These are phyloP conservation scores for Oscheius myriophilus DNA, from an alignment of 2,888 invertebrate genomes.

Conservation along the genomic window DNA sequence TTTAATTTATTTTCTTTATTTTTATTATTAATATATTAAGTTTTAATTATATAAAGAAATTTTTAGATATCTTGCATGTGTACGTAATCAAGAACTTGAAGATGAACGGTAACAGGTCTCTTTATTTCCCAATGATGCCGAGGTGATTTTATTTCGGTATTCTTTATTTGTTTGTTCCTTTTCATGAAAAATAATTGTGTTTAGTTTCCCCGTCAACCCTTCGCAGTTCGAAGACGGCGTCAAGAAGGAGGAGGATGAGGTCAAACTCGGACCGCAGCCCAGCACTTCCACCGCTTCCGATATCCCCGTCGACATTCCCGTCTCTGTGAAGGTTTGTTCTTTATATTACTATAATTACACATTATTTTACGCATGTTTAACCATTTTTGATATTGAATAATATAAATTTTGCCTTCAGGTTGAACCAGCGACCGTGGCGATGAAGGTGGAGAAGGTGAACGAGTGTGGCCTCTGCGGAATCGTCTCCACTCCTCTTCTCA, in stretches of 20 bases:
- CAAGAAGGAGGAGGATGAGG: neutral
- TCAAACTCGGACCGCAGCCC: neutral
- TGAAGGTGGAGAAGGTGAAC: slow-evolving; percentile 20
- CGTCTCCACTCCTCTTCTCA: slow-evolving; percentile 17
- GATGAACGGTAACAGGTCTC: too few relatives aligned
- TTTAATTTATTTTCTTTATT: too few relatives aligned
- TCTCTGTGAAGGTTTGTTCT: slow-evolving; percentile 2
- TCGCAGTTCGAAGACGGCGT: neutral
- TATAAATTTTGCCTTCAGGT: slow-evolving; percentile 14
- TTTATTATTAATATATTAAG: too few relatives aligned
- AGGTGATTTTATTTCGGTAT: too few relatives aligned
- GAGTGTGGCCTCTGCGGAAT: slow-evolving; percentile 23
- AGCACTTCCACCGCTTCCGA: slow-evolving; percentile 4
- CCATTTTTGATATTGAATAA: neutral
- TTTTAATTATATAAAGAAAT: too few relatives aligned
- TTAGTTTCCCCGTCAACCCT: neutral
- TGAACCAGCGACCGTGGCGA: neutral
- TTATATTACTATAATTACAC: neutral
- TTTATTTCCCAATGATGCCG: too few relatives aligned
- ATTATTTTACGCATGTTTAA: neutral
- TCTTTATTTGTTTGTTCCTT: neutral
- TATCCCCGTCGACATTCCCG: slow-evolving; percentile 6
- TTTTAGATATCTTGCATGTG: too few relatives aligned
- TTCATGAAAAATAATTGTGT: neutral
- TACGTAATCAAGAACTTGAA: too few relatives aligned